phyloP scores from a whole-genome alignment of 2,888 invertebrate species.

The Pristionchus exspectatus region DNA sequence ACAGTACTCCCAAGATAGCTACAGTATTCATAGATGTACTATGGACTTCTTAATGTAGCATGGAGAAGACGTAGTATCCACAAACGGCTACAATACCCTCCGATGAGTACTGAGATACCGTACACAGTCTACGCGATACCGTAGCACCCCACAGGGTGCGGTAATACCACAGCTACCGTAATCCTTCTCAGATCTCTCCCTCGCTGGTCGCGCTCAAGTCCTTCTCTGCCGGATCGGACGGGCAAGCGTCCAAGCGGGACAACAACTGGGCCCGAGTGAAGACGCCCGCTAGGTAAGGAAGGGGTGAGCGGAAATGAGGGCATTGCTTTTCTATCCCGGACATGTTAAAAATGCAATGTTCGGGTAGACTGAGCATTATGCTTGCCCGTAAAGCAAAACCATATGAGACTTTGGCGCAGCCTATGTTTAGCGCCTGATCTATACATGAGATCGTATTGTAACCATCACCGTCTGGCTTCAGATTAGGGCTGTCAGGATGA shows the following conservation, averaged over 20 bases:
- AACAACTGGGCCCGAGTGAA: constrained; percentile 34
- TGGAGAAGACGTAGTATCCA: too few relatives aligned
- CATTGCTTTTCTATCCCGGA: not conserved
- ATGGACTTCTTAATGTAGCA: too few relatives aligned
- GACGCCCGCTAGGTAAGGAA: not conserved
- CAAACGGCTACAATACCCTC: too few relatives aligned
- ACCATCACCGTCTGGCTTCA: too few relatives aligned
- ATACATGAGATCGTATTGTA: too few relatives aligned
- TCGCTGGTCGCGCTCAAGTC: not conserved
- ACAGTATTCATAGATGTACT: too few relatives aligned
- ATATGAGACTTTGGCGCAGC: not conserved
- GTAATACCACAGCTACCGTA: not conserved
- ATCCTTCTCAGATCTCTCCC: constrained; percentile 20
- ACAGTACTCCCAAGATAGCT: too few relatives aligned
- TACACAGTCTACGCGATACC: too few relatives aligned
- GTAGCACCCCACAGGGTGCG: not conserved
- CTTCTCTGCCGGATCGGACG: not conserved
- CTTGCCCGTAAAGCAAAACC: not conserved
- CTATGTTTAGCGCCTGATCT: not conserved
- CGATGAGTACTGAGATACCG: too few relatives aligned
- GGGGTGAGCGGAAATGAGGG: not conserved
- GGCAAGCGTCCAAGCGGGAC: not conserved
- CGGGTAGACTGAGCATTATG: too few relatives aligned
- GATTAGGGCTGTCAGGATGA: too few relatives aligned
- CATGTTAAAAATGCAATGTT: too few relatives aligned